Conservation (phyloP, 2,113 vertebrate species). For the Promerops cafer region DNA sequence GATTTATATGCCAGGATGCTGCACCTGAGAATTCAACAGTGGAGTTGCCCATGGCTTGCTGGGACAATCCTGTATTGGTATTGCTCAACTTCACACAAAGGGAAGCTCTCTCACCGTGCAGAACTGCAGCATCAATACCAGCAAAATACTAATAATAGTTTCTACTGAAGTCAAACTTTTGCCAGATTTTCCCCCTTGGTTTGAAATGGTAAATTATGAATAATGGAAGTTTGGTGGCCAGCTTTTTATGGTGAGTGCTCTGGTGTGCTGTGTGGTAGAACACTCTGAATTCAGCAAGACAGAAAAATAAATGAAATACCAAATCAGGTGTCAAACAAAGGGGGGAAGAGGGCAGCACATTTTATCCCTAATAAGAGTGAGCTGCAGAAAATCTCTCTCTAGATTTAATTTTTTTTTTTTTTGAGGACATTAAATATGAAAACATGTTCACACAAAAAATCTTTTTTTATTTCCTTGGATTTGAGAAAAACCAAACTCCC, state of each 20-base stretch:
- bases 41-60: neutral
- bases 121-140: neutral
- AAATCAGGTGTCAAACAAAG: neutral
- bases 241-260: neutral
- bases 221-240: neutral
- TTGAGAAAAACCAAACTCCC: neutral
- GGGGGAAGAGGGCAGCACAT: neutral
- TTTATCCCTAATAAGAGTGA: neutral
- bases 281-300: neutral
- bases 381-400: neutral
- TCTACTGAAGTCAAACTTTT: neutral
- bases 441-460: neutral
- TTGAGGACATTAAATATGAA: neutral
- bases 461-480: neutral
- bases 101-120: neutral
- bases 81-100: neutral
- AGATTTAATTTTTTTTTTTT: neutral
- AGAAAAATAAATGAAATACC: neutral
- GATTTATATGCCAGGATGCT: neutral
- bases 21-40: neutral
- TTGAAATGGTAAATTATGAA: neutral
- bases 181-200: neutral
- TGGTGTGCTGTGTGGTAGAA: neutral
- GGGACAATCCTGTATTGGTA: neutral
- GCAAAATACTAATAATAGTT: neutral